Percentiles rank a stretch among this genome's conserved stretches.
These are phyloP conservation scores for Picus viridis DNA, from an alignment of 2,797 vertebrate genomes.

Conservation along the genomic window DNA sequence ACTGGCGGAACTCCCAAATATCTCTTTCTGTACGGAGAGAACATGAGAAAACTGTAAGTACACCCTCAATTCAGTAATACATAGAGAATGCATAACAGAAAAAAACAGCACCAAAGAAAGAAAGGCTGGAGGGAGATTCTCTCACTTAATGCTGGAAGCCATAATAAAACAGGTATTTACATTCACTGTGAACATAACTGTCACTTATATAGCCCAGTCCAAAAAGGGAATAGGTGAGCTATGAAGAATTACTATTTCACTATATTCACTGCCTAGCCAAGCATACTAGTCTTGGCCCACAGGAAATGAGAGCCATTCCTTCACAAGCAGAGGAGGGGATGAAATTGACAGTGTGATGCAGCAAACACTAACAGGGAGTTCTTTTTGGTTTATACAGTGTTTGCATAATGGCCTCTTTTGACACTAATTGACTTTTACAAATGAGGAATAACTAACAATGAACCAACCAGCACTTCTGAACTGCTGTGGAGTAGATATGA, in stretches of 20 bases:
- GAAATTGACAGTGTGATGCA: not conserved
- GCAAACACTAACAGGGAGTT: not conserved
- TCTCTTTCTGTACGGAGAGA: conserved; percentile 84
- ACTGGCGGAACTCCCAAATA: conserved; percentile 88
- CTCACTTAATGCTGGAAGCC: not conserved
- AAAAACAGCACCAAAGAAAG: not conserved
- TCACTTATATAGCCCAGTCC: not conserved
- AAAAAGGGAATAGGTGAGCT: not conserved
- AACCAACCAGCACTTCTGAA: not conserved
- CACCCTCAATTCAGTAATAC: not conserved
- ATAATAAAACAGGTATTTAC: not conserved
- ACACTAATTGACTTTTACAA: not conserved
- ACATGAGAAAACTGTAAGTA: conserved; percentile 8
- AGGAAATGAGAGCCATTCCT: not conserved
- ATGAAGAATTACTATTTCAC: not conserved
- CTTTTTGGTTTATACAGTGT: not conserved
- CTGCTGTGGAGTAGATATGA: not conserved
- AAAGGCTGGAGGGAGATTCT: not conserved
- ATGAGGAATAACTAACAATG: not conserved
- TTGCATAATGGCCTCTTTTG: not conserved
- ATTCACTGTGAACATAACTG: not conserved
- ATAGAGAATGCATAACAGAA: not conserved
- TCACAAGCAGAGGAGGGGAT: not conserved
- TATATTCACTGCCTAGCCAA: not conserved
- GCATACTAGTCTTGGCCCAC: not conserved